phyloP scores from a whole-genome alignment of 2,113 vertebrate genomes.

The Hemibagrus wyckioides region DNA sequence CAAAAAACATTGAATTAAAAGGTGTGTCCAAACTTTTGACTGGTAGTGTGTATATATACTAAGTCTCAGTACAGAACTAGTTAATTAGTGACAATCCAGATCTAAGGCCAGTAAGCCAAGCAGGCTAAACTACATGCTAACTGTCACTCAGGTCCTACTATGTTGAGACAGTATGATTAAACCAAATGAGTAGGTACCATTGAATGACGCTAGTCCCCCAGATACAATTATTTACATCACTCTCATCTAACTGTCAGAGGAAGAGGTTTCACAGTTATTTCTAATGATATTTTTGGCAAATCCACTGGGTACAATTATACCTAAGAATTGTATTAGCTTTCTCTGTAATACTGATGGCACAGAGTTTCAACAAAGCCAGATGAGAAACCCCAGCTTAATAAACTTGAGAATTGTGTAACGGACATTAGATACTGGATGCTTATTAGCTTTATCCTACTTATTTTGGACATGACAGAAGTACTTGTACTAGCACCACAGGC shows the following conservation, averaged over 20 bases:
- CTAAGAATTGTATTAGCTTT: no score
- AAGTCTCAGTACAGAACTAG: no score
- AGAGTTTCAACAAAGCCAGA: not conserved
- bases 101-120: not conserved
- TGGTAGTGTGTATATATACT: no score
- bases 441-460: not conserved
- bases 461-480: not conserved
- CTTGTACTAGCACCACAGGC: not conserved
- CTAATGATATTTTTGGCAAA: not conserved
- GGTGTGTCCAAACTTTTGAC: no score
- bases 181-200: not conserved
- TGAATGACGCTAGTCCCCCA: not conserved
- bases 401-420: no score
- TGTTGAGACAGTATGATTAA: not conserved
- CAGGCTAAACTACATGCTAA: not conserved
- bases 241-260: not conserved
- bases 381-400: not conserved
- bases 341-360: not conserved
- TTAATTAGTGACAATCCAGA: slow-evolving; percentile 1
- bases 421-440: no score
- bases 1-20: no score
- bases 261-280: not conserved
- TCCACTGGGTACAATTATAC: not conserved
- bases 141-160: not conserved
- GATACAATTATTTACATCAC: not conserved